phyloP scores from a whole-genome alignment of 2,797 vertebrate species.

The Aratinga solstitialis region DNA sequence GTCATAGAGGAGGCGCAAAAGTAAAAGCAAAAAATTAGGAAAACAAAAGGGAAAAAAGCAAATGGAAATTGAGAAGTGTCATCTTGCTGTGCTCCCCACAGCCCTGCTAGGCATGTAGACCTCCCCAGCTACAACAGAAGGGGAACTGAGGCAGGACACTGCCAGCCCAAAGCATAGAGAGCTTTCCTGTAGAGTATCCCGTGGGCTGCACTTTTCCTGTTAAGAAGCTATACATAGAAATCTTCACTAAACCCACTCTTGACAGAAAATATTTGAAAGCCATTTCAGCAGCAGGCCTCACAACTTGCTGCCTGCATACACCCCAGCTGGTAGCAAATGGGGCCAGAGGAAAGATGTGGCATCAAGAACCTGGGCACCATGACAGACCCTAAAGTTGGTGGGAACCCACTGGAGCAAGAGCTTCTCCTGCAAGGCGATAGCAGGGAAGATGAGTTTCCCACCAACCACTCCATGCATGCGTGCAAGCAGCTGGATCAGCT shows the following conservation, averaged over 20 bases:
- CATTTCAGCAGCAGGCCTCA: not conserved
- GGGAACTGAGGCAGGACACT: not conserved
- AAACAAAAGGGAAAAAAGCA: not conserved
- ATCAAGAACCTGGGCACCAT: not conserved
- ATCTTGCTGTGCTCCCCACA: fast-evolving
- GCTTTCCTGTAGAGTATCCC: not conserved
- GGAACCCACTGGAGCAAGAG: not conserved
- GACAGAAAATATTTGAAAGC: not conserved
- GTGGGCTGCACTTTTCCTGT: not conserved
- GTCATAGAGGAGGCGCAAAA: not conserved
- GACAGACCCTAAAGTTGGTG: too few relatives aligned
- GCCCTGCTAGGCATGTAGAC: not conserved
- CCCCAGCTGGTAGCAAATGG: not conserved
- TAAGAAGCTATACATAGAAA: not conserved
- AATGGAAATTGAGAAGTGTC: not conserved
- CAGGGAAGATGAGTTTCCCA: not conserved
- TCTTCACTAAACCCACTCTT: not conserved
- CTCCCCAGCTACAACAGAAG: not conserved
- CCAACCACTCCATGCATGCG: fast-evolving
- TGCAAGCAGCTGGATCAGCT: not conserved
- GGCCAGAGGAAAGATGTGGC: not conserved
- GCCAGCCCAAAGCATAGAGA: not conserved
- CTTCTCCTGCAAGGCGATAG: not conserved
- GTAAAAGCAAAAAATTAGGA: not conserved
- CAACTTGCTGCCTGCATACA: not conserved